Conservation (phyloP, 2,888 invertebrate species). For the Apodemia mormo region DNA sequence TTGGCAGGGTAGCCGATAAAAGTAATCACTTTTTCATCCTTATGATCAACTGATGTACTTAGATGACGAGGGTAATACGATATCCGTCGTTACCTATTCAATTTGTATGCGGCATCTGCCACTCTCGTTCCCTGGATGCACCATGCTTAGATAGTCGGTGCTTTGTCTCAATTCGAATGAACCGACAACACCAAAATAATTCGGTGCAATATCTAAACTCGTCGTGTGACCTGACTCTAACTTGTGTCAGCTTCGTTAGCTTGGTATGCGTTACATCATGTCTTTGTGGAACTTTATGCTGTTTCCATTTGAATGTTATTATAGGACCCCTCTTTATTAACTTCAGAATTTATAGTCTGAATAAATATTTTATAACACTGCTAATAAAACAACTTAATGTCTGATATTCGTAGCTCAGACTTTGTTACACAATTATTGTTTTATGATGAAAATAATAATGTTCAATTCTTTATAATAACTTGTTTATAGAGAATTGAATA, state of each 20-base stretch:
- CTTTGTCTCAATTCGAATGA: too few relatives aligned
- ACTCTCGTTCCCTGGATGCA: too few relatives aligned
- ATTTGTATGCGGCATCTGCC: too few relatives aligned
- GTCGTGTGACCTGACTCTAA: background rate
- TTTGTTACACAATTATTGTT: conserved; percentile 10
- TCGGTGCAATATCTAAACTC: background rate
- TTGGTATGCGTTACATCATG: conserved; percentile 34
- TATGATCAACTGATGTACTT: too few relatives aligned
- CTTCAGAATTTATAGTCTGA: conserved; percentile 19
- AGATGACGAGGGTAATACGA: too few relatives aligned
- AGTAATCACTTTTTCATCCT: too few relatives aligned
- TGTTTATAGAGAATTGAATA: too few relatives aligned
- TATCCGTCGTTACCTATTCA: too few relatives aligned
- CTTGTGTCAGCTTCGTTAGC: conserved; percentile 24
- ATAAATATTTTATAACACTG: conserved; percentile 20
- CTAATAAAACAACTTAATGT: conserved; percentile 16
- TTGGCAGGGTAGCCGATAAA: too few relatives aligned
- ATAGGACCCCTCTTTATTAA: conserved; percentile 14
- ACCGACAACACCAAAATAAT: background rate
- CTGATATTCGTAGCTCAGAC: conserved; percentile 16
- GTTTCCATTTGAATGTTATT: conserved; percentile 24
- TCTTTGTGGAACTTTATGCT: conserved; percentile 21
- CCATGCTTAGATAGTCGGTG: too few relatives aligned
- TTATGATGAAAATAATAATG: background rate
- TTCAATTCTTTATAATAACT: too few relatives aligned